These are phyloP conservation scores for Pristionchus fissidentatus DNA, from an alignment of 2,888 invertebrate genomes.

Conservation along the genomic window DNA sequence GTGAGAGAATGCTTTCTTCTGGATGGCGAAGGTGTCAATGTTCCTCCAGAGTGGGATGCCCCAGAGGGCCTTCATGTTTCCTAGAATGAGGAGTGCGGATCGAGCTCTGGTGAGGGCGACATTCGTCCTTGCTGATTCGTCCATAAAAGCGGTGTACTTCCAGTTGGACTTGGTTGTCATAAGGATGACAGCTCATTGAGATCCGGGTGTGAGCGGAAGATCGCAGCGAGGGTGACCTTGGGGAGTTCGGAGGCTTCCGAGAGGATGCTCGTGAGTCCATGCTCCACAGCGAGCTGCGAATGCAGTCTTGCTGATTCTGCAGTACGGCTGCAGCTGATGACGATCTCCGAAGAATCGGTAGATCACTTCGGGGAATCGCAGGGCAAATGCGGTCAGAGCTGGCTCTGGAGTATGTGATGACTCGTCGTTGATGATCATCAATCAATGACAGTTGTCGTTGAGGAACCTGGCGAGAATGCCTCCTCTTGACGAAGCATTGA, in stretches of 20 bases:
- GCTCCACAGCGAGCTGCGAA: background rate
- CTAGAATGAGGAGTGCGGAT: background rate
- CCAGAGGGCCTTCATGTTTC: background rate
- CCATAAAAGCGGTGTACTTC: background rate
- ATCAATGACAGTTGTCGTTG: background rate
- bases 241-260: background rate
- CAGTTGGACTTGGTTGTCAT: background rate
- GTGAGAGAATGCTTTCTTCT: too few species aligned
- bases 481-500: background rate
- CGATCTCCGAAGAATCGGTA: conserved; percentile 1
- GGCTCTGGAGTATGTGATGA: background rate
- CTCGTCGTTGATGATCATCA: background rate
- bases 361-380: background rate
- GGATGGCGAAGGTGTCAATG: too few species aligned
- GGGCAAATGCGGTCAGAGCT: background rate
- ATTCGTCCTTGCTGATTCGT: background rate
- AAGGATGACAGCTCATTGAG: background rate
- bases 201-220: background rate
- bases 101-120: background rate
- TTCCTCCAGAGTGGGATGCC: background rate
- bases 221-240: background rate
- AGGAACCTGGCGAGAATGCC: background rate
- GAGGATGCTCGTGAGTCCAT: background rate
- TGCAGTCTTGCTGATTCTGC: background rate
- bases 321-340: conserved; percentile 15